Evolutionary conservation across 2,888 invertebrate species (phyloP), one percentile per base, ranked within the genome.

Genomic region (Shargacucullia verbasci): DNA sequence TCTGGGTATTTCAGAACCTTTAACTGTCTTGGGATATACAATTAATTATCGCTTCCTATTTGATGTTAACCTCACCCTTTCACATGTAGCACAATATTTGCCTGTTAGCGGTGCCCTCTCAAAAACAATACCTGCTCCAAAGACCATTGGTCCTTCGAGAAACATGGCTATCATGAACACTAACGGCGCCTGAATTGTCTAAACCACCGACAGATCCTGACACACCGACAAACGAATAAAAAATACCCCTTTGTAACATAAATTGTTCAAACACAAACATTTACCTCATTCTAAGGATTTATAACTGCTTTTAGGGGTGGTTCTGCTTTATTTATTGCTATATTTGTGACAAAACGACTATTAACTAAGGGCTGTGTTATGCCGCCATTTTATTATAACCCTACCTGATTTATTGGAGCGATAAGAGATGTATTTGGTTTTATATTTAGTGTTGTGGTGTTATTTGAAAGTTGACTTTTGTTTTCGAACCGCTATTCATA

Each of bases 291-390:
- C 37, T 66, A 59, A 66, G 69, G 82, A 88, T 87, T 87, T 87
- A 88, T 85, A 76, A 82, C 83, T 82, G 71, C 78, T 83, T 81
- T 82, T 76, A 75, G 75, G 86, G 85, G 83, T 81, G 76, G 84
- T 78, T 81, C 73, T 29, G 64, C 70, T 78, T 85, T 81, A 91
- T 92, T 90, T 91, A 92, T 89, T 69, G 82, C 81, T 84, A 88
- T 89, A 89, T 90, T 88, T 88, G 87, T 87, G 82, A 87, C 88
- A 86, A 88, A 88, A 86, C 75, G 81, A 82, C 87, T 86, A 86
- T 90, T 87, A 83, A 83, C 40, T 59, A 61, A 56, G 76, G 76
- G 73, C 68, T 72, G 78, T 75, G 68, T 81, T 20, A 20, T 20
- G 20, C 20, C 20, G 20, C 20, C 20, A 20, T 20, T 81, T 83